Base-by-base conservation (phyloP, 37 sponge, comb jelly and placozoan species). In the Hormiphora californensis region DNA sequence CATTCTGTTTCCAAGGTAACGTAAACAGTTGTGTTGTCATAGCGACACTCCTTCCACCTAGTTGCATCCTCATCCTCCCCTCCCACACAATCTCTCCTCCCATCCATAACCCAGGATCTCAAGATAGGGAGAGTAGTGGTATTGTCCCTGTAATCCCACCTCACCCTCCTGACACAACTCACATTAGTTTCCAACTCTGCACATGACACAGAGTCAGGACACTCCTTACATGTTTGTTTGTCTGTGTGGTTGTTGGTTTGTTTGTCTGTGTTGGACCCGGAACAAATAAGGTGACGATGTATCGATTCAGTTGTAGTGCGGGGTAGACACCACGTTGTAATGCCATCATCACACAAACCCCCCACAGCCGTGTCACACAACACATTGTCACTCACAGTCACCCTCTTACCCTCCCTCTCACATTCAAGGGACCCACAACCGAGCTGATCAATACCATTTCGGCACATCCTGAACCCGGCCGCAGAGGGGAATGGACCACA, bases 41-140 rank as follows among this genome's bases (percentile, higher is more conserved):
- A 73, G 21, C 17, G 25, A 33, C 81, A 73, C 12, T 22, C 17
- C 43, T 73, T 73, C 81, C 81, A 73, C 17, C 21, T 27, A 17
- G 40, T 19, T 39, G 81, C 5, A 40, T 40, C 23, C 23, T 73
- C 81, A 73, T 73, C 81, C 38, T 32, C 35, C 15, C 81, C 81
- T 4, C 23, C 23, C 43, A 43, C 81, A 21, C 81, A 73, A 40
- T 73, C 81, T 0, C 9, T 27, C 5, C 40, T 33, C 15, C 44
- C 44, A 40, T 73, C 81, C n/a, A 73, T n/a, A 1, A 73, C 81
- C 81, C 81, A 73, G 25, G 40, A 43, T 40, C 43, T 73, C 21
- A 73, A 30, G 7, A 57, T 57, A 5, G n/a, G n/a, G n/a, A 19
- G 7, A n/a, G n/a, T n/a, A n/a, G n/a, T n/a, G n/a, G n/a, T n/a